Base-by-base conservation (phyloP, 2,797 vertebrate genomes). In the Sebastes elongatus region DNA sequence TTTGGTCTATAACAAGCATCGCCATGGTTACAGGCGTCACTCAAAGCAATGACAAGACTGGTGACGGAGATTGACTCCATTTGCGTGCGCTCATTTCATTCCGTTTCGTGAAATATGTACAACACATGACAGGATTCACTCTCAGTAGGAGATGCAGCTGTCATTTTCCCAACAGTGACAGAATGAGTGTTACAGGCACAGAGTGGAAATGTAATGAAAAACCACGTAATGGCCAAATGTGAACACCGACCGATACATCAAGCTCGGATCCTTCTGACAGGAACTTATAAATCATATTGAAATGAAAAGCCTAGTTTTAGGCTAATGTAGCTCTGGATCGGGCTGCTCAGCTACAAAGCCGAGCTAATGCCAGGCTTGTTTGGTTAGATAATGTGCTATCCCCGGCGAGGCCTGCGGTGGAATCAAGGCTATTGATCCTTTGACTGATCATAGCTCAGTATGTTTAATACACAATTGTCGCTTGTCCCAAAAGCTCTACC, bases 341-440 rank as follows among this genome's bases (percentile, higher is more conserved):
- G 52, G 18, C 20, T 66, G 65, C 16, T 63, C 22, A 49, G 27
- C 32, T 6, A 46, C 14, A 62, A 20, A 78, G n/a, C 11, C 10
- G 7, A 35, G 27, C 71, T 53, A 64, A 74, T 56, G 28, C 23
- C 22, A 25, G 25, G 14, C 57, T 56, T 42, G 35, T 73, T 70
- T 66, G 53, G 53, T 61, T 33, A 49, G 52, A 74, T 74, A n/a
- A 73, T 76, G 63, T 60, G 68, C 7, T 25, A 10, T 74, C 65
- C 33, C 28, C 27, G 20, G 60, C 30, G 30, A 25, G 9, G 53
- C 62, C 38, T 72, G 71, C 1, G 3, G 60, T 56, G 2, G n/a
- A 76, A 78, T 81, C 66, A 10, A 32, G 38, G n/a, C 62, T 75
- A 72, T 72, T 65, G 74, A 78, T 80, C 23, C 57, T 81, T 42